Conservation (phyloP, 2,888 invertebrate genomes). For the Melieria crassipennis region DNA sequence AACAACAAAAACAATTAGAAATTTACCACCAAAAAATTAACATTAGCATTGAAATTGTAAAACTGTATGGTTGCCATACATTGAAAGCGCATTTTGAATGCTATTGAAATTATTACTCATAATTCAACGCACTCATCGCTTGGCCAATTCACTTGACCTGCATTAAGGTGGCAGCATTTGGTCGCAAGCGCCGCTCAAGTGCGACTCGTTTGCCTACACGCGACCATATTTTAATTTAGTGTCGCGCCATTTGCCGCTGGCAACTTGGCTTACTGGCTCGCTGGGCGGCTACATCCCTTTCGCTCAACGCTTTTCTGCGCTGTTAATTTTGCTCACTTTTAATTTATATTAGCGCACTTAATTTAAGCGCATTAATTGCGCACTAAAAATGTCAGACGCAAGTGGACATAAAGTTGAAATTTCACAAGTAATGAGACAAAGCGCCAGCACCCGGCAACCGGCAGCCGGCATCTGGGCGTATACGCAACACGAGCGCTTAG, state of each 20-base stretch:
- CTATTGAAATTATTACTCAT: no score
- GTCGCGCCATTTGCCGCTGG: background rate
- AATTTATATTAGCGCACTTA: constrained; percentile 33
- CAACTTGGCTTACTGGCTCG: background rate
- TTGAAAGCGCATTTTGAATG: no score
- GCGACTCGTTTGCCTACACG: background rate
- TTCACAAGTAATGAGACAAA: background rate
- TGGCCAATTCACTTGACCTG: no score
- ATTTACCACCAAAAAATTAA: no score
- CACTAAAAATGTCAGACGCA: constrained; percentile 27
- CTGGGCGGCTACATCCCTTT: background rate
- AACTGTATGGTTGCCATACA: no score
- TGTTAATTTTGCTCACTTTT: constrained; percentile 20
- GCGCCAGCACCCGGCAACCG: no score
- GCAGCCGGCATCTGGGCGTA: no score
- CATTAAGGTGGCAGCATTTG: background rate
- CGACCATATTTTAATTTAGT: constrained; percentile 16
- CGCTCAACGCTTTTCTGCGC: background rate
- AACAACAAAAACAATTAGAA: no score
- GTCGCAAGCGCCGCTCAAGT: background rate
- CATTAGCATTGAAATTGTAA: no score
- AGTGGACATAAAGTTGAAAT: constrained; percentile 5
- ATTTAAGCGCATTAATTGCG: constrained; percentile 30
- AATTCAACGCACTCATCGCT: no score
- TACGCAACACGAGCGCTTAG: no score